Base-by-base conservation (phyloP, 1,140 invertebrate genomes). In the Streblospio benedicti region DNA sequence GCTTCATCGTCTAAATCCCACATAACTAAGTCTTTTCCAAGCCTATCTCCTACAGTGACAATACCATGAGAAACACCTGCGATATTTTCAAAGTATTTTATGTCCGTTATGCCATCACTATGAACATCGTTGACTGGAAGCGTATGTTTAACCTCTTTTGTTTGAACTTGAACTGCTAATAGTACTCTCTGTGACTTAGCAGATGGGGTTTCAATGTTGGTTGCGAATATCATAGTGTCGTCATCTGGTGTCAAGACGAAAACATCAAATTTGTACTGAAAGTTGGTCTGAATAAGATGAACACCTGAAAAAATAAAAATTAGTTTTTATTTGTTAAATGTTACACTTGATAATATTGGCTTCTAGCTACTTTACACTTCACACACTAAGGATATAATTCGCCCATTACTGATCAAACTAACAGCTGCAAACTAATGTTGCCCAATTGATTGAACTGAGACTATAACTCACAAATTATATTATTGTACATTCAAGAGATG, bases 221-320 rank as follows among this genome's bases (percentile, higher is more conserved):
- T 59, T 6, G 57, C 57, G 2, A 59, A 27, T 1, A 51, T 25
- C n/a, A 59, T 31, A 1, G 52, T 23, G 16, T 50, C 20, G 18
- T 59, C 57, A 30, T 59, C 45, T 23, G 31, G 20, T 20, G 20
- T 33, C 27, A 59, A 20, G 12, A 49, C 57, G n/a, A 51, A 23
- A 16, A 35, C 47, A n/a, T 50, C 49, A 25, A 59, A 59, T 33
- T 52, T 33, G 31, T 50, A 31, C 5, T 31, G 45, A n/a, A 59
- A 52, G n/a, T 59, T 33, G 1, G 57, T 32, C n/a, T 50, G 9
- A 2, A 59, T n/a, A 18, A 59, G 18, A n/a, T 16, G 25, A 16
- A 59, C 31, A 16, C 57, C n/a, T n/a, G n/a, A n/a, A n/a, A n/a
- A n/a, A n/a, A n/a, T n/a, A n/a, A n/a, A n/a, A n/a, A n/a, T n/a